Evolutionary conservation across 2,797 vertebrate species (phyloP).

Genomic region (Helostoma temminkii): DNA sequence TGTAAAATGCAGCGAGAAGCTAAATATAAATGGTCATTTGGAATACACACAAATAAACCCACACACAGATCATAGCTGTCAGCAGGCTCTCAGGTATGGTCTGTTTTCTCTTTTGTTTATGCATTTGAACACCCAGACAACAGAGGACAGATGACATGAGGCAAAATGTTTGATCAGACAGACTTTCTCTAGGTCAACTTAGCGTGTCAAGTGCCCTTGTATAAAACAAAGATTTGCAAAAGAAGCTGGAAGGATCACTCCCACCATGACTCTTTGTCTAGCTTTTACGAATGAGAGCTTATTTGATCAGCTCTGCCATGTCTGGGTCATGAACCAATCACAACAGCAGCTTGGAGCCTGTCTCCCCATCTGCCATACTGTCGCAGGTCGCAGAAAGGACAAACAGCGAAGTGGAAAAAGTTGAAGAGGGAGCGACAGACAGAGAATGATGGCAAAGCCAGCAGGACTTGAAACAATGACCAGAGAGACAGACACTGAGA

Average conservation of each 20-base stretch:
- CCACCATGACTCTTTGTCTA: conserved; percentile 22
- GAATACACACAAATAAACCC: conserved; percentile 10
- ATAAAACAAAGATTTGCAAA: conserved; percentile 41
- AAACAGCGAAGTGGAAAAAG: conserved; percentile 34
- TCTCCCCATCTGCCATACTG: conserved; percentile 24
- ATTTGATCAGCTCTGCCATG: conserved; percentile 56
- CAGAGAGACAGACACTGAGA: conserved; percentile 35
- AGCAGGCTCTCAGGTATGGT: not conserved
- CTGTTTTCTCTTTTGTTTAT: conserved; percentile 16
- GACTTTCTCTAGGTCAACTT: conserved; percentile 26
- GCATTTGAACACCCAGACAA: conserved; percentile 15
- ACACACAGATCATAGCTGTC: not conserved
- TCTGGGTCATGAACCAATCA: conserved; percentile 63
- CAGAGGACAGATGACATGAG: conserved; percentile 8
- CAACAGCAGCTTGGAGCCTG: conserved; percentile 15
- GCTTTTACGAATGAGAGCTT: conserved; percentile 22
- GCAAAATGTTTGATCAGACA: conserved; percentile 32
- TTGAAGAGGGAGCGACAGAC: conserved; percentile 23
- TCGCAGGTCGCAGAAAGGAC: conserved; percentile 57
- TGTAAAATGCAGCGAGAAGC: not conserved
- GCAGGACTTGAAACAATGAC: conserved; percentile 31
- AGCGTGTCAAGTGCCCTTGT: not conserved
- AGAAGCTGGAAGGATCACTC: conserved; percentile 14
- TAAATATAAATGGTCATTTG: not conserved
- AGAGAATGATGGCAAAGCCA: conserved; percentile 47